Evolutionary conservation across 2,113 vertebrate genomes (phyloP), one percentile per base, ranked within the genome.

Genomic region (Psilopsiagon aymara): DNA sequence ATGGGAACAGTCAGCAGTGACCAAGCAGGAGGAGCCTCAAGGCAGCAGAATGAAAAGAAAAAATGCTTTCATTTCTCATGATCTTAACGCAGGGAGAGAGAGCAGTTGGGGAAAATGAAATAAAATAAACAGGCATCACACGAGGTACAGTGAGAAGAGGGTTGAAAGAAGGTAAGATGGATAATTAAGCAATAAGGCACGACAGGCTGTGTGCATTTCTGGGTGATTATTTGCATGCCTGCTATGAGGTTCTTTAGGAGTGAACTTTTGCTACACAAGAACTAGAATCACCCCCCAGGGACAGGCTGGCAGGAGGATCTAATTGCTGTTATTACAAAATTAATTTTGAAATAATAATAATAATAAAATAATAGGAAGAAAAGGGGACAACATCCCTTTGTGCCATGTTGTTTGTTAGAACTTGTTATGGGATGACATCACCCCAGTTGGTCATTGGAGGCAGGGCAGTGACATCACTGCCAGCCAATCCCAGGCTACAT

Each of bases 161-260:
- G 52, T 41, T 95, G 90, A 93, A 91, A 81, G 53, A 92, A 95
- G 76, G 62, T 86, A 80, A 96, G 96, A 94, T 82, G 96, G 90
- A 96, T 96, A 94, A 96, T 94, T 97, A 97, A 96, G 90, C 93
- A 96, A 96, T 97, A 91, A 92, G 90, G 94, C 60, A 90, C 2
- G 82, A 92, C 95, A 94, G 87, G 84, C 84, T 77, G 51, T 55
- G 71, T 66, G 71, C 7, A 17, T 89, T 93, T 97, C 83, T 94
- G 82, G 37, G 66, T 86, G 82, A 96, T 97, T 95, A 95, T 60
- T 84, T 84, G 59, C 60, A 44, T 70, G 84, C 91, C 37, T 93
- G 60, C 35, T 73, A 94, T 66, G 84, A 80, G 69, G 86, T 73
- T 87, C 60, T 83, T 76, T 81, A 94, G 77, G 27, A 92, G 7